phyloP scores from a whole-genome alignment of 2,113 vertebrate species.

The Porphyrio hochstetteri region DNA sequence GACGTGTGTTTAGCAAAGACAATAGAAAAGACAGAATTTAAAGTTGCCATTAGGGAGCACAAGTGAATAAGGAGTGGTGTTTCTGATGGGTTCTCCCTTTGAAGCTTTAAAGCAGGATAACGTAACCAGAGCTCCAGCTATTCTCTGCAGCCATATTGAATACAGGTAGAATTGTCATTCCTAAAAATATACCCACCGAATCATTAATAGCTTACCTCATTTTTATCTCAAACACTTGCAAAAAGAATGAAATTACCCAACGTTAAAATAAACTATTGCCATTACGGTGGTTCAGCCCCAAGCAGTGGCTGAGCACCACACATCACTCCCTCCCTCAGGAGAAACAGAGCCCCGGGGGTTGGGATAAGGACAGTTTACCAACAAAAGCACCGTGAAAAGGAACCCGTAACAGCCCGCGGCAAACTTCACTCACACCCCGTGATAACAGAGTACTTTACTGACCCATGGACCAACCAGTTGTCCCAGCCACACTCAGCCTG shows the following conservation, averaged over 20 bases:
- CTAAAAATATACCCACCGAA: background rate
- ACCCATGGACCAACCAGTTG: no score
- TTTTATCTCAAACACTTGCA: background rate
- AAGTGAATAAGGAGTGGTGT: constrained; percentile 41
- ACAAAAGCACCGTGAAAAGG: no score
- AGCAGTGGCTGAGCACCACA: no score
- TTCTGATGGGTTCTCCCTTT: background rate
- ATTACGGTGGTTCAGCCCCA: no score
- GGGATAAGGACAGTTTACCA: no score
- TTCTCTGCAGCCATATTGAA: background rate
- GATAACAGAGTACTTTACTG: no score
- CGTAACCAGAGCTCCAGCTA: background rate
- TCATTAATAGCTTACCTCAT: background rate
- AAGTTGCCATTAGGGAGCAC: constrained; percentile 57
- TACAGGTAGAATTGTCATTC: background rate
- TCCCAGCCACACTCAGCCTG: no score
- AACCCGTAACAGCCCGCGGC: no score
- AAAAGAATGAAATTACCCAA: background rate
- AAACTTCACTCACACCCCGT: no score
- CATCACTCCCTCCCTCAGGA: no score
- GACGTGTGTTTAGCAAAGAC: constrained; percentile 24
- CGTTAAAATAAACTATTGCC: background rate
- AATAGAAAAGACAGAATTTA: constrained; percentile 36
- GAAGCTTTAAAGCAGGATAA: background rate
- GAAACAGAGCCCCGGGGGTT: no score